Evolutionary conservation across 2,888 invertebrate genomes (phyloP).

Genomic region (Willowsia nigromaculata): DNA sequence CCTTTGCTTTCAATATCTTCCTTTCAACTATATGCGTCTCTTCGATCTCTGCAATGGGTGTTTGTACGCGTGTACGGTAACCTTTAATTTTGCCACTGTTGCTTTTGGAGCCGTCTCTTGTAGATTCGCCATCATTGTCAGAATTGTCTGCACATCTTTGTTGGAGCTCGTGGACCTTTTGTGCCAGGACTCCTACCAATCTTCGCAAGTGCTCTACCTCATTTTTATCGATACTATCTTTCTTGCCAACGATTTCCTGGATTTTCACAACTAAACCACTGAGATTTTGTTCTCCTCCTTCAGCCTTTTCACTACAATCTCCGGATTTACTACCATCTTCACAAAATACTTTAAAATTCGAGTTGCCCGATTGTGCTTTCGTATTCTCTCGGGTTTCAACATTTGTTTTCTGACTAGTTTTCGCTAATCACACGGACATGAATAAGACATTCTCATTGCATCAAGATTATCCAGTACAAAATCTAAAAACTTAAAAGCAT

Average conservation of each 20-base stretch:
- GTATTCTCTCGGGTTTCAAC: neutral
- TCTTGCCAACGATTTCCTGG: neutral
- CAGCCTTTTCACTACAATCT: neutral
- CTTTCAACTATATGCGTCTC: conserved; percentile 22
- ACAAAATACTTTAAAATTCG: conserved; percentile 36
- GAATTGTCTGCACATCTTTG: no score
- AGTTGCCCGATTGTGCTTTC: neutral
- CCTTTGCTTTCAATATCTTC: neutral
- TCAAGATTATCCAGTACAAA: no score
- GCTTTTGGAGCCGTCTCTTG: neutral
- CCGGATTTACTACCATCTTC: neutral
- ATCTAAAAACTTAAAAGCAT: no score
- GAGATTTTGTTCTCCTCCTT: neutral
- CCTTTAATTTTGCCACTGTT: neutral
- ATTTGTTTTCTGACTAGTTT: neutral
- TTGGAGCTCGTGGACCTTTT: conserved; percentile 22
- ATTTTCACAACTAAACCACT: neutral
- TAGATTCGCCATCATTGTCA: no score
- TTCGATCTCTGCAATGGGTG: conserved; percentile 15
- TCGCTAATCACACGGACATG: no score
- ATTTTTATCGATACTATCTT: neutral
- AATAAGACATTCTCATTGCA: no score
- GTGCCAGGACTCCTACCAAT: neutral
- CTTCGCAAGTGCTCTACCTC: conserved; percentile 7
- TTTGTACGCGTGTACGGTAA: neutral